Evolutionary conservation across 1,140 invertebrate species (phyloP).

Genomic region (Melitaea cinxia): DNA sequence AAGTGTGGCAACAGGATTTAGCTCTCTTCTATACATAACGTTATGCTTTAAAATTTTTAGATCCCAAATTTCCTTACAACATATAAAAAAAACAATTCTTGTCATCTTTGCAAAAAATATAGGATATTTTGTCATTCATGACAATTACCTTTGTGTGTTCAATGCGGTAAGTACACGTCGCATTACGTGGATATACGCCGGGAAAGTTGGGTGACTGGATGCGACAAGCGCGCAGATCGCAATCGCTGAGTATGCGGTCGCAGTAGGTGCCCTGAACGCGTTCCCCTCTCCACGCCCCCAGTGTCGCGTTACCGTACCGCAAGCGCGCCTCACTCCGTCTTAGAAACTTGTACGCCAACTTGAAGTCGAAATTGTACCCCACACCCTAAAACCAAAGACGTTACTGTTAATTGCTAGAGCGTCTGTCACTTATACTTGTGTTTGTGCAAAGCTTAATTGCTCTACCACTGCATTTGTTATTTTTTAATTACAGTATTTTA

Average conservation of each 20-base stretch:
- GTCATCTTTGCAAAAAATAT: neutral
- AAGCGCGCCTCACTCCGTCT: constrained; percentile 87
- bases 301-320: constrained; percentile 88
- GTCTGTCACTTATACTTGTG: constrained; percentile 21
- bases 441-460: constrained; percentile 17
- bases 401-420: constrained; percentile 17
- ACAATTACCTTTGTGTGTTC: constrained; percentile 83
- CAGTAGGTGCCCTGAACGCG: constrained; percentile 88
- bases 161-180: constrained; percentile 91
- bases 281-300: constrained; percentile 87
- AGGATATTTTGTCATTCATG: neutral
- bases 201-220: constrained; percentile 94
- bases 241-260: constrained; percentile 88
- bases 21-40: too few relatives aligned
- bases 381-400: constrained; percentile 82
- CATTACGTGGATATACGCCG: constrained; percentile 91
- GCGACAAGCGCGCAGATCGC: constrained; percentile 85
- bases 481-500: constrained; percentile 1
- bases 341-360: constrained; percentile 91
- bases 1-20: too few relatives aligned
- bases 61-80: too few relatives aligned
- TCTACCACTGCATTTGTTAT: neutral
- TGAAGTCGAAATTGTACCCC: constrained; percentile 91
- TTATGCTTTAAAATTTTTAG: too few relatives aligned
- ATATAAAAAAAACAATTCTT: too few relatives aligned